These are phyloP conservation scores for Setipinna tenuifilis DNA, from an alignment of 2,797 vertebrate species.

Conservation along the genomic window DNA sequence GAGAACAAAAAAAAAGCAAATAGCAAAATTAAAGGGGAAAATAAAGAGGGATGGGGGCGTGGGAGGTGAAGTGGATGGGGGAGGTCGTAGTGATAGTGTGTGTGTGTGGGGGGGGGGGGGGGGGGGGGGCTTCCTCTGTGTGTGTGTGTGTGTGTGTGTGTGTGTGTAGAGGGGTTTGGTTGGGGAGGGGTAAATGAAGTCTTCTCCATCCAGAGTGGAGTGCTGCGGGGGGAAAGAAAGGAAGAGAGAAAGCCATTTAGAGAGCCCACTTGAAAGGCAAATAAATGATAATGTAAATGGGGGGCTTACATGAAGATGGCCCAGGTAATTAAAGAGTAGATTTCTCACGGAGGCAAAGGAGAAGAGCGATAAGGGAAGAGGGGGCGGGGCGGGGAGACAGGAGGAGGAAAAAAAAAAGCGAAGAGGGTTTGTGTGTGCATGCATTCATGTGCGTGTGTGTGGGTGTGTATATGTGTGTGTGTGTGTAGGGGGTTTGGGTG, in stretches of 20 bases:
- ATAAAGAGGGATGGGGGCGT: slow-evolving; percentile 49
- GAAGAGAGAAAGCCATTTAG: slow-evolving; percentile 59
- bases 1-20: slow-evolving; percentile 67
- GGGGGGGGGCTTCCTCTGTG: no score
- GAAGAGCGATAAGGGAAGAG: slow-evolving; percentile 15
- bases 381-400: slow-evolving; percentile 5
- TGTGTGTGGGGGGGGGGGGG: no score
- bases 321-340: slow-evolving; percentile 62
- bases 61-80: slow-evolving; percentile 42
- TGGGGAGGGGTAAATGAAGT: slow-evolving; percentile 60
- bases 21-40: slow-evolving; percentile 71
- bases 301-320: slow-evolving; percentile 54
- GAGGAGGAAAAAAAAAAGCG: background rate
- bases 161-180: slow-evolving; percentile 43
- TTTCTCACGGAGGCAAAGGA: slow-evolving; percentile 52
- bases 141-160: slow-evolving; percentile 29
- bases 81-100: slow-evolving; percentile 17
- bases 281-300: slow-evolving; percentile 63
- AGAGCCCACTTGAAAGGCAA: slow-evolving; percentile 63
- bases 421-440: background rate
- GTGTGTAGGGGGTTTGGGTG: no score
- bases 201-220: slow-evolving; percentile 56
- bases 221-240: slow-evolving; percentile 58
- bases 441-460: no score
- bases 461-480: no score